Percentiles rank a stretch among this genome's conserved stretches.
Evolutionary conservation across 2,113 vertebrate species (phyloP).

Genomic region (Mesitornis unicolor): DNA sequence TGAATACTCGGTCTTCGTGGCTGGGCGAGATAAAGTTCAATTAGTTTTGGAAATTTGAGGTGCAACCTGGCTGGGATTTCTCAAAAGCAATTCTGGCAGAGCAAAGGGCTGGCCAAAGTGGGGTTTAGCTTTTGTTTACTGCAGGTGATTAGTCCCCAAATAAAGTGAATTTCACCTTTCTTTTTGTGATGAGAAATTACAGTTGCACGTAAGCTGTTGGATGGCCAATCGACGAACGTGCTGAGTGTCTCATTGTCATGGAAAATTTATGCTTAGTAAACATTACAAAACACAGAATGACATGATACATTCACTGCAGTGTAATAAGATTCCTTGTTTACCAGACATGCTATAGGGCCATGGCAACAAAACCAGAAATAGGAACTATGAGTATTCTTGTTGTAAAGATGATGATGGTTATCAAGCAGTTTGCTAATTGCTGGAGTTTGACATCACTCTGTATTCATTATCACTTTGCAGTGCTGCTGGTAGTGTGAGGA

Average conservation of each 20-base stretch:
- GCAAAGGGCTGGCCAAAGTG: background rate
- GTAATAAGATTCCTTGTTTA: slow-evolving; percentile 61
- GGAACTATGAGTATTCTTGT: slow-evolving; percentile 7
- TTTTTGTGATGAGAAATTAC: background rate
- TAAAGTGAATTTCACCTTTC: background rate
- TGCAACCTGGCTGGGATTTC: background rate
- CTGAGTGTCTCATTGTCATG: slow-evolving; percentile 24
- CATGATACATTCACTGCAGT: background rate
- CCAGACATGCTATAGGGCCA: background rate
- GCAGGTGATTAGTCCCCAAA: background rate
- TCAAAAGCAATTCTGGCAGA: background rate
- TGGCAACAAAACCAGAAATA: slow-evolving; percentile 54
- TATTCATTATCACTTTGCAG: background rate
- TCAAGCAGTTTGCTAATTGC: background rate
- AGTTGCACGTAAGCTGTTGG: background rate
- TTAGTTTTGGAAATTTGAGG: background rate
- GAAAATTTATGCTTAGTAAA: slow-evolving; percentile 54
- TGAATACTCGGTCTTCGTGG: background rate
- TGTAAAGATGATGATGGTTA: slow-evolving; percentile 32
- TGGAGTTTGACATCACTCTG: background rate
- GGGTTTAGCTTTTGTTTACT: background rate
- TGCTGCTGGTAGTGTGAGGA: background rate
- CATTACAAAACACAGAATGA: slow-evolving; percentile 31
- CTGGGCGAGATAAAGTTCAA: background rate
- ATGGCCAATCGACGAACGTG: background rate